Base-by-base conservation (phyloP, 2,888 invertebrate genomes). In the Protonemura montana region DNA sequence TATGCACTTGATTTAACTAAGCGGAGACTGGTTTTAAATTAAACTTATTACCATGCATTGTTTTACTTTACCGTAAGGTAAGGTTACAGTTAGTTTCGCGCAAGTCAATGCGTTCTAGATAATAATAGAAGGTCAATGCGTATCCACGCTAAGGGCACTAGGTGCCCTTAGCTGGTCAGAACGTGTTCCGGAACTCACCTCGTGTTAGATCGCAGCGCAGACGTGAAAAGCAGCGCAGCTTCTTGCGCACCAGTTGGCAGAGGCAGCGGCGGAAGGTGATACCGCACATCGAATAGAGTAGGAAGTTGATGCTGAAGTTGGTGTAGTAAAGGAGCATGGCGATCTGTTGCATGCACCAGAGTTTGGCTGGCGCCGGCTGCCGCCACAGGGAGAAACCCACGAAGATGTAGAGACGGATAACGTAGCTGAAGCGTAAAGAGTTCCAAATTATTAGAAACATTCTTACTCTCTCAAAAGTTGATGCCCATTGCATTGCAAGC, bases 271-370 rank as follows among this genome's bases (percentile, higher is more conserved):
- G 91, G 89, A 94, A 94, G 0, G 94, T 93, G 85, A 93, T 92
- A 0, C 94, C 94, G 89, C 93, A 94, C 92, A 93, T 93, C 10
- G 94, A 93, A 90, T 95, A 95, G 26, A 95, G 91, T 10, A 94
- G 90, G 89, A 94, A 94, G 89, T 94, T 94, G 87, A 94, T 93
- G 89, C 94, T 93, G 90, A 94, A 94, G 90, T 95, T 94, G 6
- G 94, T 93, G 90, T 94, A 94, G 90, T 94, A 94, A 0, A 95
- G 91, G 0, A 94, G 90, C 93, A 94, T 94, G 88, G 93, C 93
- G 87, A 94, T 92, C 89, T 94, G 93, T 88, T 94, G 94, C 30
- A 93, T 89, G 88, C 93, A 93, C 92, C 92, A 93, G 1, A 93
- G 89, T 25, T 91, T 89, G 21, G 90, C 90, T 0, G 93, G 92